Percentiles rank a stretch among this genome's conserved stretches.
phyloP scores from a whole-genome alignment of 2,113 vertebrate species.

The Aphelocoma coerulescens region DNA sequence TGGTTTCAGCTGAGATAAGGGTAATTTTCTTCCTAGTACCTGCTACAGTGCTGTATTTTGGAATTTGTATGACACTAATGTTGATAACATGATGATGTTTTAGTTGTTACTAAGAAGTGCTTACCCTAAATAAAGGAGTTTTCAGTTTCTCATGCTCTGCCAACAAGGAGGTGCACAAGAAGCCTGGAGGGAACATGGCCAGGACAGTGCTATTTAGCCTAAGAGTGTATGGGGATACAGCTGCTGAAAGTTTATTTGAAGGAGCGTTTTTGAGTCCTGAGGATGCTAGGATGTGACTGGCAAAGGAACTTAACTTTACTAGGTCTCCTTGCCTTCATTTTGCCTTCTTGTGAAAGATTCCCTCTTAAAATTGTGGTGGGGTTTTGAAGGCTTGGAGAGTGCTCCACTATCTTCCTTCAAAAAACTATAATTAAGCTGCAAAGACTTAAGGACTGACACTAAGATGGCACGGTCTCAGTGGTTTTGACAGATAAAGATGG shows the following conservation, averaged over 20 bases:
- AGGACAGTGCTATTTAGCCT: background rate
- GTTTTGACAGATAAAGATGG: background rate
- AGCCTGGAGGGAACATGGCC: background rate
- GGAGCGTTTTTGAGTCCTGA: background rate
- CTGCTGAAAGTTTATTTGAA: background rate
- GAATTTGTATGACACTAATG: background rate
- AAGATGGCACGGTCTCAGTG: background rate
- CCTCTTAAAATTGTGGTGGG: background rate
- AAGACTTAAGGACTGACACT: background rate
- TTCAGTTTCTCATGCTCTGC: background rate
- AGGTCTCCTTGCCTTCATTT: background rate
- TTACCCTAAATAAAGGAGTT: background rate
- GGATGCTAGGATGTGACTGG: background rate
- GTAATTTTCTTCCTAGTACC: background rate
- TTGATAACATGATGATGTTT: background rate
- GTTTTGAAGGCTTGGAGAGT: background rate
- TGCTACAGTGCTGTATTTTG: background rate
- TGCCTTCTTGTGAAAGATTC: background rate
- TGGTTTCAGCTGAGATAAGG: background rate
- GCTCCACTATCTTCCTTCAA: background rate
- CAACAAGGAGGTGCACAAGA: background rate
- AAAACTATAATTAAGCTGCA: background rate
- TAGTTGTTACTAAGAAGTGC: background rate
- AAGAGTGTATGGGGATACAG: background rate
- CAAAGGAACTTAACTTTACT: background rate